Conservation (phyloP, 2,113 vertebrate genomes). For the Oncorhynchus clarkii region DNA sequence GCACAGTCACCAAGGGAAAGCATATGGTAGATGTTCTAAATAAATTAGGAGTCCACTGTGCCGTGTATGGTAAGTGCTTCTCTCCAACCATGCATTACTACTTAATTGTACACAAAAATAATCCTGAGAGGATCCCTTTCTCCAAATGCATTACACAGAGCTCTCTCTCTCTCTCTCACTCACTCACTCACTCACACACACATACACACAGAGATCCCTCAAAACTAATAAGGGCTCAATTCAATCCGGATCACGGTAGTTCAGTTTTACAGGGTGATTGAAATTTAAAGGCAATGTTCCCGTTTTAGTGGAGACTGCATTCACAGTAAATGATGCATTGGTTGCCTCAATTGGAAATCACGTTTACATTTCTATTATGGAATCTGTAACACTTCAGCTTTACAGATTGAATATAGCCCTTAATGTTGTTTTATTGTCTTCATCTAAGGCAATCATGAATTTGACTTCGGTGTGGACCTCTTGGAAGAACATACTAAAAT, state of each 20-base stretch:
- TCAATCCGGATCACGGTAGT: too few relatives aligned
- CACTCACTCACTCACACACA: too few relatives aligned
- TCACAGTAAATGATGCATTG: too few relatives aligned
- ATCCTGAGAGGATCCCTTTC: background rate
- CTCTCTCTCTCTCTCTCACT: background rate
- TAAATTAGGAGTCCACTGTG: conserved; percentile 52
- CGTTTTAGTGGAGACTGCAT: too few relatives aligned
- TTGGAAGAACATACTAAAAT: conserved; percentile 46
- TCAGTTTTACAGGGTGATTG: too few relatives aligned
- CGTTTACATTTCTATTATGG: conserved; percentile 46
- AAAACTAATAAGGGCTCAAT: conserved; percentile 9
- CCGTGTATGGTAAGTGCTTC: conserved; percentile 48
- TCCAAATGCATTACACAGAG: background rate
- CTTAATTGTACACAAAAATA: conserved; percentile 16
- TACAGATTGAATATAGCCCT: background rate
- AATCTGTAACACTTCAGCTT: conserved; percentile 38
- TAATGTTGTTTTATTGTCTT: background rate
- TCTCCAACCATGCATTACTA: conserved; percentile 20
- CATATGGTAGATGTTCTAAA: conserved; percentile 52
- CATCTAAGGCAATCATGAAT: conserved; percentile 50
- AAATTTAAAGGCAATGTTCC: too few relatives aligned
- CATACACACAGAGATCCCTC: background rate
- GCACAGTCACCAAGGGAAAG: conserved; percentile 51
- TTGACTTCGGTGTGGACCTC: conserved; percentile 50
- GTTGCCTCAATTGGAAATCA: conserved; percentile 2